Base-by-base conservation (phyloP, 2,888 invertebrate species). In the Leptodirus hochenwartii region DNA sequence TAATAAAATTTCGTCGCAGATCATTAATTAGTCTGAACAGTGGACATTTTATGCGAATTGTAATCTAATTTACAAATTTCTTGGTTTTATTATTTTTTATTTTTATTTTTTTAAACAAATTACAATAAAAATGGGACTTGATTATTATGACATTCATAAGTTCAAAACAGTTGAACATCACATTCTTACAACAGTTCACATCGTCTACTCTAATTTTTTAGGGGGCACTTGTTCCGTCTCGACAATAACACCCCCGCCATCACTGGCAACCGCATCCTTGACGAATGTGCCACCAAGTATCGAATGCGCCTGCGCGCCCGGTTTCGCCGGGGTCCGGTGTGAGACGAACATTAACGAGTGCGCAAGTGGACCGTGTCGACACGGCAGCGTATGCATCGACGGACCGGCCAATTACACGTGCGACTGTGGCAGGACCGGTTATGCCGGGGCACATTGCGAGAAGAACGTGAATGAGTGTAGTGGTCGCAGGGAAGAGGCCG, bases 331-430 rank as follows among this genome's bases (percentile, higher is more conserved):
- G 0, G 54, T 52, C 27, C 59, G 66, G 43, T 81, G 80, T 51
- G 81, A 82, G 50, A 62, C 59, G 14, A 73, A 82, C 47, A 58
- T 72, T 34, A 75, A 82, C 53, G 82, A 84, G 47, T 87, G 87
- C 56, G 53, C 62, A 35, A 61, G 64, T n/a, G 55, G 52, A 40
- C 72, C 75, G 1, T 82, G 82, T 48, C 61, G 65, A 39, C 66
- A 82, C 56, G 71, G 71, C 39, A 80, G 77, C 5, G 60, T 30
- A 8, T 87, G 87, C 52, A 55, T 65, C 27, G 80, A 82, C 53
- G 69, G 66, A 28, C 60, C 70, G 41, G 75, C 78, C 51, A 69
- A 72, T 44, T 85, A 69, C 53, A 70, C 68, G 6, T 87, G 88
- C 56, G 69, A 76, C 49, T 87, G 87, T 52, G 56, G 61, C 26